Base-by-base conservation (phyloP, 2,888 invertebrate genomes). In the Synanthedon myopaeformis region DNA sequence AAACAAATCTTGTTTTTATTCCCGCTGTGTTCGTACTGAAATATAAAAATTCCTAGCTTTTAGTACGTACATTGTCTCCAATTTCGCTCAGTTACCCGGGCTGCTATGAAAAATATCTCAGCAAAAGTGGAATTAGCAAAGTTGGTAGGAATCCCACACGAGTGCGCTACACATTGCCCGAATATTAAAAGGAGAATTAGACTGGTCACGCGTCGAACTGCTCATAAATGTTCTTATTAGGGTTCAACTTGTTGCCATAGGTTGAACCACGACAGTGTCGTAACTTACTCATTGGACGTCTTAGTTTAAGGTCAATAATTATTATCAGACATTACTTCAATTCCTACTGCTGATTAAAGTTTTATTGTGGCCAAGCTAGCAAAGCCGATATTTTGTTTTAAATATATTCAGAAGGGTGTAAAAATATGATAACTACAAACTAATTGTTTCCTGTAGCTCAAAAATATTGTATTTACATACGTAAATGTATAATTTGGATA, bases 161-260 rank as follows among this genome's bases (percentile, higher is more conserved):
- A 67, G 63, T 60, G 61, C 60, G 65, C 66, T 66, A 76, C 71
- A 79, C 79, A 79, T 74, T 70, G 75, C 57, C 66, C 73, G 84
- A 82, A 83, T 84, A 82, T 82, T 80, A 83, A 82, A 79, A 77
- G 74, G 70, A 68, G 69, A 79, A 80, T 82, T 81, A 78, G 69
- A 75, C 69, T 70, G 72, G 72, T 70, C 78, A 75, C 71, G 73
- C 65, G 61, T 67, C 72, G 62, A 73, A 71, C 68, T 67, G 73
- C 69, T 69, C 75, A 74, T 76, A 78, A 77, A 81, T 76, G 77
- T 69, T 71, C 76, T 71, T 76, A 77, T 78, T 76, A 75, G 66
- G 67, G 63, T 61, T 64, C 66, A 66, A 71, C 68, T 75, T 49
- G 49, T 49, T 35, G 35, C 35, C 35, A 35, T 3, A 35, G 35